phyloP scores from a whole-genome alignment of 2,797 vertebrate species.

The Simalia tracyae region DNA sequence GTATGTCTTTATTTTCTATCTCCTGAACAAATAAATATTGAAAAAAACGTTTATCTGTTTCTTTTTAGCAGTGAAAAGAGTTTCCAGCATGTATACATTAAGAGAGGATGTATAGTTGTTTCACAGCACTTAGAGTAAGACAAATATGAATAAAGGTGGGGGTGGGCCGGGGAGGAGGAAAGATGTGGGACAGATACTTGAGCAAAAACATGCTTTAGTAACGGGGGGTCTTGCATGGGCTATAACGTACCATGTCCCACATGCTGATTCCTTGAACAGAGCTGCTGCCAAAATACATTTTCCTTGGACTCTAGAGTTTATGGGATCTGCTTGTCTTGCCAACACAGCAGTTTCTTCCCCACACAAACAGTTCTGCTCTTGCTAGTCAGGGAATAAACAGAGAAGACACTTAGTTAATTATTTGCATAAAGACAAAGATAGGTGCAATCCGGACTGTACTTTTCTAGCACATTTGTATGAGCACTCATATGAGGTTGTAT shows the following conservation, averaged over 20 bases:
- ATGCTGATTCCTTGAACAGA: constrained; percentile 68
- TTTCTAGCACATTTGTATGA: not conserved
- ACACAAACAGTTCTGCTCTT: constrained; percentile 73
- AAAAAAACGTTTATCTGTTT: constrained; percentile 60
- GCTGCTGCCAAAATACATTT: constrained; percentile 59
- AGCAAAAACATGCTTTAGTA: constrained; percentile 63
- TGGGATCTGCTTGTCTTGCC: constrained; percentile 66
- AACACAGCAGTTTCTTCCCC: constrained; percentile 71
- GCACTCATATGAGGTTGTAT: not conserved
- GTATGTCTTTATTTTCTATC: constrained; percentile 55
- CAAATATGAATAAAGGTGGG: constrained; percentile 10
- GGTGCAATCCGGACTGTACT: constrained; percentile 44
- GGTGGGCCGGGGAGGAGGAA: not conserved
- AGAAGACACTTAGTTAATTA: constrained; percentile 54
- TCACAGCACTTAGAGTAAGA: constrained; percentile 25
- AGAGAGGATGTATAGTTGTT: constrained; percentile 43
- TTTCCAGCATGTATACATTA: constrained; percentile 47
- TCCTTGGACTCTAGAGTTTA: constrained; percentile 71
- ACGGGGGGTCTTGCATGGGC: constrained; percentile 53
- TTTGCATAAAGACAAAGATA: constrained; percentile 62
- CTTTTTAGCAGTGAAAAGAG: constrained; percentile 48
- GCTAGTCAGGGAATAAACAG: constrained; percentile 64
- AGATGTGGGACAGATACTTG: constrained; percentile 35
- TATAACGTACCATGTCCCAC: constrained; percentile 64
- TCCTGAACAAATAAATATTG: constrained; percentile 56